Conservation (phyloP, 2,797 vertebrate species). For the Clamator glandarius region DNA sequence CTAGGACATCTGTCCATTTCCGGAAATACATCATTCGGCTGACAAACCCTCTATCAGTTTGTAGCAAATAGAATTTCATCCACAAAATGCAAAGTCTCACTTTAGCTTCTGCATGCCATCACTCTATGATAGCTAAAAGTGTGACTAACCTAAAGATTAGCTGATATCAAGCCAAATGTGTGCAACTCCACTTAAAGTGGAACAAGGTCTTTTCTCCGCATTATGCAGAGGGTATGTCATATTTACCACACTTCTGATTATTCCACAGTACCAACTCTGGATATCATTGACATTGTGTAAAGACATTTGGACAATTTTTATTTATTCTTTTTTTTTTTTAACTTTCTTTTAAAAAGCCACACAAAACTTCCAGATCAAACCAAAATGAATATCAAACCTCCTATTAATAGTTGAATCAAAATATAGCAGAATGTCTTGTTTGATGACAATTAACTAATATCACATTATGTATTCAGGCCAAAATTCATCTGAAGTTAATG, state of each 20-base stretch:
- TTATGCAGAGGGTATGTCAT: not conserved
- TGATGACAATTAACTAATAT: not conserved
- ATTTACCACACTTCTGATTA: conserved; percentile 32
- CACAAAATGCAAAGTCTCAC: conserved; percentile 66
- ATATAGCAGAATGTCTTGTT: not conserved
- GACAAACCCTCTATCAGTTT: conserved; percentile 73
- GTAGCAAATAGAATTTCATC: conserved; percentile 72
- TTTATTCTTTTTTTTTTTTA: not conserved
- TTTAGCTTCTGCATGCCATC: conserved; percentile 52
- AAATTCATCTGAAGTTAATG: not conserved
- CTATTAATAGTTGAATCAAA: not conserved
- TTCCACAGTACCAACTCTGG: not conserved
- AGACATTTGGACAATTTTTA: not conserved
- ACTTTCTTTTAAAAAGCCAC: not conserved
- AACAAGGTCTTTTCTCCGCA: conserved; percentile 33
- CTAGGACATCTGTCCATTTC: conserved; percentile 77
- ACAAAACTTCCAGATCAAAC: not conserved
- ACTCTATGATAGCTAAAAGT: conserved; percentile 68
- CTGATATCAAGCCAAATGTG: conserved; percentile 54
- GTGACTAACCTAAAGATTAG: conserved; percentile 73
- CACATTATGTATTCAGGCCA: not conserved
- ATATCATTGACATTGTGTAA: not conserved
- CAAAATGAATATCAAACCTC: not conserved
- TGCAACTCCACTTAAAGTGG: conserved; percentile 52
- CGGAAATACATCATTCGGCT: conserved; percentile 77